These are phyloP conservation scores for Caenorhabditis uteleia DNA, from an alignment of 2,888 invertebrate genomes.

Conservation along the genomic window DNA sequence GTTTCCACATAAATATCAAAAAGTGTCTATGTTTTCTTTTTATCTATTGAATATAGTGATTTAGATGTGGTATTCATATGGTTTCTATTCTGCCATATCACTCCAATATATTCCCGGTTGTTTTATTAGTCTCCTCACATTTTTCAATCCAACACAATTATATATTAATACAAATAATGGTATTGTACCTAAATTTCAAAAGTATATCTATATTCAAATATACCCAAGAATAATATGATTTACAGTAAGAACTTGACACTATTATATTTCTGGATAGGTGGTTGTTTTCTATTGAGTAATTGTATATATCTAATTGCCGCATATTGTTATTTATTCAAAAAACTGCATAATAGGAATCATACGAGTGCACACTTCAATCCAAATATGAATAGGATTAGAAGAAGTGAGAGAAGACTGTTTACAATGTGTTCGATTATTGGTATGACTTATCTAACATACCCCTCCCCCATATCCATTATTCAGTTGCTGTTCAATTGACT, in stretches of 20 bases:
- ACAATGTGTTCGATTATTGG: conserved; percentile 8
- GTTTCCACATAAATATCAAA: conserved; percentile 6
- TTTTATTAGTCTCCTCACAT: conserved; percentile 9
- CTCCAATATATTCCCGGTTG: conserved; percentile 28
- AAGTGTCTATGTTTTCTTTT: not conserved
- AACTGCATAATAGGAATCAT: not conserved
- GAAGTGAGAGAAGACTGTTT: conserved; percentile 2
- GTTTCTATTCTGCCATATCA: conserved; percentile 11
- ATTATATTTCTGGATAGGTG: not conserved
- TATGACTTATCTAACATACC: not conserved
- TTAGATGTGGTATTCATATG: conserved; percentile 15
- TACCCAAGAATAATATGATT: not conserved
- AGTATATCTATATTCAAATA: conserved; percentile 1
- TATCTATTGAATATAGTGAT: not conserved
- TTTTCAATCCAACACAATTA: conserved; percentile 18
- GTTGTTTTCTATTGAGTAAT: not conserved
- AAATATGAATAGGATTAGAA: not conserved
- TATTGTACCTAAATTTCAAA: conserved; percentile 14
- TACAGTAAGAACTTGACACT: not conserved
- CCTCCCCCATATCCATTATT: not conserved
- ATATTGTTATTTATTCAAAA: conserved; percentile 3
- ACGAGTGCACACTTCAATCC: not conserved
- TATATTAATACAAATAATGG: conserved; percentile 8
- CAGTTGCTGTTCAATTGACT: conserved; percentile 35
- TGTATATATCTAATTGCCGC: conserved; percentile 1